Base-by-base conservation (phyloP, 1,140 invertebrate species). In the Homalodisca vitripennis region DNA sequence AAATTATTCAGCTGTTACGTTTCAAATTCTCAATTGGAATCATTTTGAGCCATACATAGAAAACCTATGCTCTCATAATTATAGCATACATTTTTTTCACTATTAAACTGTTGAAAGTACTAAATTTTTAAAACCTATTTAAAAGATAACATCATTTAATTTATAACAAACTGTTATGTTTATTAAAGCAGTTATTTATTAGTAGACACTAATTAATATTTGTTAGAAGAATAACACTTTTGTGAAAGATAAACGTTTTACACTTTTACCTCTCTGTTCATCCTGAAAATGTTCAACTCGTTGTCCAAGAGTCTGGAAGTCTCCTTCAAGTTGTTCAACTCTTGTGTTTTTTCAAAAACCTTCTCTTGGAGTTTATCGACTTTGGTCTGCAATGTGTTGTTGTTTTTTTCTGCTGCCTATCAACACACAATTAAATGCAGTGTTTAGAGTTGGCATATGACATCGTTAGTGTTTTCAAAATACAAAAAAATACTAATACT, bases 401-500 rank as follows among this genome's bases (percentile, higher is more conserved):
- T 66, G 63, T 66, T 66, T 22, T 24, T 41, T 47, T 66, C 63
- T 2, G 63, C 41, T 17, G 26, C 32, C 68, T 70, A 60, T 12
- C 67, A 57, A 41, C 12, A 70, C 17, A 48, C 20, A 30, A 20
- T 70, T 26, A 57, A 65, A 62, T 62, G 53, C 51, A 72, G n/a
- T 51, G 53, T 55, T 62, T 66, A 24, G 46, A n/a, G 14, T 31
- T 31, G 34, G 24, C 17, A 51, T 17, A 41, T 41, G 34, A 41
- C 17, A 6, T 41, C 6, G 17, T 41, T 10, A 41, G 34, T 17
- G 6, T 6, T 10, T 17, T 41, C 6, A 10, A 17, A 41, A 41
- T 10, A 17, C 17, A 10, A 41, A 41, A 6, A 10, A 10, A 10
- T 41, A 10, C 6, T 41, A 41, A 6, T 41, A 10, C 17, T 10